These are phyloP conservation scores for Sarcophaga peregrina DNA, from an alignment of 1,140 invertebrate species.

Conservation along the genomic window DNA sequence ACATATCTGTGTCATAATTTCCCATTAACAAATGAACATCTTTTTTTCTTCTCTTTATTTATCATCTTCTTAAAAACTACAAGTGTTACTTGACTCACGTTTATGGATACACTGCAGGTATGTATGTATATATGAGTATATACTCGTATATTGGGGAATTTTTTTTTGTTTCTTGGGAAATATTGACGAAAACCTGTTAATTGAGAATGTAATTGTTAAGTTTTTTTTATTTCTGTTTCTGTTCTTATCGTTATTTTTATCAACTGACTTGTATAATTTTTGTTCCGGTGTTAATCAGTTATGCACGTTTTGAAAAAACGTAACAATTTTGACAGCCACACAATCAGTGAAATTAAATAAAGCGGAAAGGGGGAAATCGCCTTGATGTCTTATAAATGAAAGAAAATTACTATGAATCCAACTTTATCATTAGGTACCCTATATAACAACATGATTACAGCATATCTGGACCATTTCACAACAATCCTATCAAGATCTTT, in stretches of 20 bases:
- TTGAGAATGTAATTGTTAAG: not conserved
- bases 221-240: not conserved
- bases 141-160: not conserved
- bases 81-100: not conserved
- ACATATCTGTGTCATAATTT: no score
- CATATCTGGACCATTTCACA: no score
- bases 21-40: conserved; percentile 34
- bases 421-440: no score
- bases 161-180: not conserved
- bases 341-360: not conserved
- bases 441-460: no score
- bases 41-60: not conserved
- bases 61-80: not conserved
- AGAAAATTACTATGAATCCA: no score
- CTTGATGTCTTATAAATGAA: no score
- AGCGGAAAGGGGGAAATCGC: no score
- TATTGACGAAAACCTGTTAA: not conserved
- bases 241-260: no score
- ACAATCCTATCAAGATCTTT: no score
- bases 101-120: not conserved
- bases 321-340: not conserved
- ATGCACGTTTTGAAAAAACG: not conserved
- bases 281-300: not conserved
- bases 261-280: not conserved
- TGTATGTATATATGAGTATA: not conserved